These are phyloP conservation scores for Hystrix brachyura DNA, from an alignment of 2,113 vertebrate genomes.

Conservation along the genomic window DNA sequence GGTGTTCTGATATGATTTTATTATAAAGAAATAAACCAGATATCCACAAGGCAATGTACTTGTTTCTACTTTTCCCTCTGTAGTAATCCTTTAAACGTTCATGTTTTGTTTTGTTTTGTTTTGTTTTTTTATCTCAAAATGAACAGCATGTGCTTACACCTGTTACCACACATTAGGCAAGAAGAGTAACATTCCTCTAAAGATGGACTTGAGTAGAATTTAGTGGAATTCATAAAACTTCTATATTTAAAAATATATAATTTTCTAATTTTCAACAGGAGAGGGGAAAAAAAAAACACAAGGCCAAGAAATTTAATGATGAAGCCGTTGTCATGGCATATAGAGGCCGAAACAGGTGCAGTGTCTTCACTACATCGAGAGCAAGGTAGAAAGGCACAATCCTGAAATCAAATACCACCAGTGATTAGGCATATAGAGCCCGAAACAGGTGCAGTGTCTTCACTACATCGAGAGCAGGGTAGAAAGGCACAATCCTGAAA, in stretches of 20 bases:
- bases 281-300: not conserved
- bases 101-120: not conserved
- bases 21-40: not conserved
- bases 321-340: not conserved
- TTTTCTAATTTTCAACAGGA: slow-evolving; percentile 6
- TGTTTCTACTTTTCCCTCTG: not conserved
- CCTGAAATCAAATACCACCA: not conserved
- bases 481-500: not conserved
- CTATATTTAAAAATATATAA: not conserved
- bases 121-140: not conserved
- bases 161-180: not conserved
- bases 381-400: fast-evolving
- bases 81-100: not conserved
- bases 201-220: not conserved
- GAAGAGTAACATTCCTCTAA: not conserved
- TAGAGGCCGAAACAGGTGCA: not conserved
- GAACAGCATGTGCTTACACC: not conserved
- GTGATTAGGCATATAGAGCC: not conserved
- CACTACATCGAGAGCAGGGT: fast-evolving
- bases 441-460: not conserved
- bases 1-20: not conserved
- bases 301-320: not conserved
- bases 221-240: not conserved
- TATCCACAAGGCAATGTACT: not conserved
- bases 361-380: fast-evolving